Conservation (phyloP, 2,888 invertebrate genomes). For the Trichopoda pennipes region DNA sequence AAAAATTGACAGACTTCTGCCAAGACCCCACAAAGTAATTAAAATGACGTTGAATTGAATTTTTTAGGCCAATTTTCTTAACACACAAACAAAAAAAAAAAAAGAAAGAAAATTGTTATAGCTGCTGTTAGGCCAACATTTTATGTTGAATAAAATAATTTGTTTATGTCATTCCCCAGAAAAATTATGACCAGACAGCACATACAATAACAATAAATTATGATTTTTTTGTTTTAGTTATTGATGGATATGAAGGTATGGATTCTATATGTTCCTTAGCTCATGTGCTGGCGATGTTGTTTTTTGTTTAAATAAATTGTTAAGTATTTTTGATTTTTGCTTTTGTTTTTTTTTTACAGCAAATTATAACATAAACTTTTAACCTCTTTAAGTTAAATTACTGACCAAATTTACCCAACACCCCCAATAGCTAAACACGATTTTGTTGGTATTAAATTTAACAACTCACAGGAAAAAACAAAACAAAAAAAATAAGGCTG, state of each 20-base stretch:
- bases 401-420: slow-evolving; percentile 62
- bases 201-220: not conserved
- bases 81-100: too few species aligned
- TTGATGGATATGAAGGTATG: slow-evolving; percentile 19
- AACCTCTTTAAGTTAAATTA: slow-evolving; percentile 64
- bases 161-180: slow-evolving; percentile 14
- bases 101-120: not conserved
- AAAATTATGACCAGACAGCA: not conserved
- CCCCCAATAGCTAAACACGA: slow-evolving; percentile 66
- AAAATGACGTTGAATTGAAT: too few species aligned
- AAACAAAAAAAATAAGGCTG: not conserved
- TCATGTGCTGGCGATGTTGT: not conserved
- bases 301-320: not conserved
- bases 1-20: too few species aligned
- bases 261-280: not conserved
- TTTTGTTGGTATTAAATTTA: slow-evolving; percentile 53
- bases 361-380: slow-evolving; percentile 56
- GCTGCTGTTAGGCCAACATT: not conserved
- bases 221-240: not conserved
- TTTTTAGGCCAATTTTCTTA: too few species aligned
- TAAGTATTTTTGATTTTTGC: not conserved
- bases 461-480: slow-evolving; percentile 18
- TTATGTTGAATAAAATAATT: not conserved
- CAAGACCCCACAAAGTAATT: too few species aligned
- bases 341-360: slow-evolving; percentile 1